These are phyloP conservation scores for Peromyscus attwateri DNA, from an alignment of 2,797 vertebrate species.

Conservation along the genomic window DNA sequence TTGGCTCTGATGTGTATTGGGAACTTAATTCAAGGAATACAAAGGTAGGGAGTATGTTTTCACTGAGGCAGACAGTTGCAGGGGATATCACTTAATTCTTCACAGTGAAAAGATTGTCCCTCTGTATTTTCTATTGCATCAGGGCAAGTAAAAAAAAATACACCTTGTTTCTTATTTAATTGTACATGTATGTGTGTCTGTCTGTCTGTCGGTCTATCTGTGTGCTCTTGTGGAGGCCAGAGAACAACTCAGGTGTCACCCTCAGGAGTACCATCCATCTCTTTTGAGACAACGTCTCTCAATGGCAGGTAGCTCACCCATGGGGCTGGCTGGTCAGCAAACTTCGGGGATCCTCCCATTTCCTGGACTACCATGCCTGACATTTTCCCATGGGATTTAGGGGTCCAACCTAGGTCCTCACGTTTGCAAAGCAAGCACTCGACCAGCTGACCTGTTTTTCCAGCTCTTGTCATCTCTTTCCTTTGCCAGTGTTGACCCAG, in stretches of 20 bases:
- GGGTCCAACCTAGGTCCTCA: not conserved
- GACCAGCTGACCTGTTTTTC: not conserved
- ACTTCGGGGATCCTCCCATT: not conserved
- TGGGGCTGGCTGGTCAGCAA: not conserved
- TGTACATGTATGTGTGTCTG: not conserved
- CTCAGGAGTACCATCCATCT: not conserved
- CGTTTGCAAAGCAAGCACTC: not conserved
- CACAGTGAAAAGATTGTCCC: slow-evolving; percentile 41
- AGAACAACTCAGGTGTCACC: not conserved
- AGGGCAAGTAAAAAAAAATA: not conserved
- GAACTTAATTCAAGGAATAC: not conserved
- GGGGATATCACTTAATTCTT: slow-evolving; percentile 60
- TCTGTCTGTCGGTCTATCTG: not conserved
- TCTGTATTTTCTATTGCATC: slow-evolving; percentile 55
- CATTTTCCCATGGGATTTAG: not conserved
- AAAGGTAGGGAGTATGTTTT: slow-evolving; percentile 26
- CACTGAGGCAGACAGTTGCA: slow-evolving; percentile 7
- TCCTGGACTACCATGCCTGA: not conserved
- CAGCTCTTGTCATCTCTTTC: not conserved
- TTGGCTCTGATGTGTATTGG: slow-evolving; percentile 36
- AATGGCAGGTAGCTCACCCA: not conserved
- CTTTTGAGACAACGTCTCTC: not conserved
- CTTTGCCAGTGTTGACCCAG: not conserved
- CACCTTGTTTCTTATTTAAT: not conserved
- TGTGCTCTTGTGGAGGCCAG: not conserved